phyloP scores from a whole-genome alignment of 2,888 invertebrate genomes.

The Ormyrus thymus region DNA sequence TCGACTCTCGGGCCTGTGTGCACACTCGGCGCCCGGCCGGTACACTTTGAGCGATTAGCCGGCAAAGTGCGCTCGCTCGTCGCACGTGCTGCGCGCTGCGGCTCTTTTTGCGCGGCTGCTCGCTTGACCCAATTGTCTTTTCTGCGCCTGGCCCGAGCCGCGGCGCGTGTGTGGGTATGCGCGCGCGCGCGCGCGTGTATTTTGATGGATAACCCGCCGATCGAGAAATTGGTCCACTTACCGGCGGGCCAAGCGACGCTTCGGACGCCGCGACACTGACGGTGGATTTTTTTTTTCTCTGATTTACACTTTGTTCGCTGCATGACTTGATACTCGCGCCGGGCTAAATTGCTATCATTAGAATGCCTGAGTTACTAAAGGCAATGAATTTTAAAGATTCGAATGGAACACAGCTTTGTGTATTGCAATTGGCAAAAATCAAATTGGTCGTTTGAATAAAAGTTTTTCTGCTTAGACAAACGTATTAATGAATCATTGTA shows the following conservation, averaged over 20 bases:
- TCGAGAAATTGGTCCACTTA: conserved; percentile 19
- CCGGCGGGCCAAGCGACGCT: conserved; percentile 1
- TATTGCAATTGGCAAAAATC: background rate
- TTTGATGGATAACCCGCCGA: conserved; percentile 18
- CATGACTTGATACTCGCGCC: no score
- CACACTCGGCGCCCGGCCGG: no score
- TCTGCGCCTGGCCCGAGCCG: background rate
- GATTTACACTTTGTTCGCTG: background rate
- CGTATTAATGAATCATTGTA: no score
- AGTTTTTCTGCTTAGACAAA: no score
- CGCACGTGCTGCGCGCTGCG: background rate
- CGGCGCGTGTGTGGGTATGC: no score
- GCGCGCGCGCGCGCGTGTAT: background rate
- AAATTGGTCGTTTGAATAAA: no score
- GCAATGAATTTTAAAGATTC: no score
- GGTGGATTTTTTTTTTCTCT: background rate
- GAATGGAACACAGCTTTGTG: background rate
- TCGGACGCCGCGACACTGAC: background rate
- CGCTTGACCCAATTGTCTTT: conserved; percentile 28
- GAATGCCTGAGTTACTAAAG: no score
- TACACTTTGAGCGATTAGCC: conserved; percentile 38
- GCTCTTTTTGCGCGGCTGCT: background rate
- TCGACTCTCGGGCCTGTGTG: no score
- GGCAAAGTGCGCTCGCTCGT: background rate
- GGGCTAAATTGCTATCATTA: no score